Evolutionary conservation across 2,888 invertebrate genomes (phyloP).

Genomic region (Apotomis betuletana): DNA sequence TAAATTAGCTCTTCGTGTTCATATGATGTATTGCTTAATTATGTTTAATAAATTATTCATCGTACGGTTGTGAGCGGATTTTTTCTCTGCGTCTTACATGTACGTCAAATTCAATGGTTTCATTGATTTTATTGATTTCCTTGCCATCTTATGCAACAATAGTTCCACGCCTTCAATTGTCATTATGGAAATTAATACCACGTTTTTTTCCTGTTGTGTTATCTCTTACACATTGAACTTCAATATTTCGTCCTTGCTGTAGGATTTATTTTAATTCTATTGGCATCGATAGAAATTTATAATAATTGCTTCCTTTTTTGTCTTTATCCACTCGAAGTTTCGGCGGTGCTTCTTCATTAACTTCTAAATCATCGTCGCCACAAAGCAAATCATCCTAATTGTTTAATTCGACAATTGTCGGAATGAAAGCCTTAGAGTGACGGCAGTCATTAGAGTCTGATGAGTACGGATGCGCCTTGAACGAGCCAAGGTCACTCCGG

Average conservation of each 20-base stretch:
- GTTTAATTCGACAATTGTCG: constrained; percentile 46
- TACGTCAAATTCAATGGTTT: constrained; percentile 13
- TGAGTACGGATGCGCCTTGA: constrained; percentile 77
- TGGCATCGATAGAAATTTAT: not conserved
- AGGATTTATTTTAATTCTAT: not conserved
- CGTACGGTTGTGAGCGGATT: not conserved
- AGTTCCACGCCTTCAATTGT: constrained; percentile 33
- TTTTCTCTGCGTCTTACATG: not conserved
- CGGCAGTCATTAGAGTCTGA: constrained; percentile 53
- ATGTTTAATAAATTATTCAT: constrained; percentile 32
- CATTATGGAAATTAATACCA: constrained; percentile 33
- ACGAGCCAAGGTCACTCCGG: constrained; percentile 67
- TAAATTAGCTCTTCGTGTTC: constrained; percentile 13
- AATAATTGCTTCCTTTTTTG: not conserved
- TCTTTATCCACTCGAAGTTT: not conserved
- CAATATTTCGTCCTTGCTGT: not conserved
- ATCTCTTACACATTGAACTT: constrained; percentile 5
- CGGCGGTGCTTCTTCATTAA: constrained; percentile 22
- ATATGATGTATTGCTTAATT: constrained; percentile 21
- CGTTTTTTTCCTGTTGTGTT: constrained; percentile 34
- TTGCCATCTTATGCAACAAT: constrained; percentile 36
- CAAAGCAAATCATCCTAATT: constrained; percentile 41
- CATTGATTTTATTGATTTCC: constrained; percentile 37
- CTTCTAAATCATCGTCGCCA: constrained; percentile 37
- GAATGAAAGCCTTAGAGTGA: constrained; percentile 52